Conservation (phyloP, 2,113 vertebrate genomes). For the Uropsilus gracilis region DNA sequence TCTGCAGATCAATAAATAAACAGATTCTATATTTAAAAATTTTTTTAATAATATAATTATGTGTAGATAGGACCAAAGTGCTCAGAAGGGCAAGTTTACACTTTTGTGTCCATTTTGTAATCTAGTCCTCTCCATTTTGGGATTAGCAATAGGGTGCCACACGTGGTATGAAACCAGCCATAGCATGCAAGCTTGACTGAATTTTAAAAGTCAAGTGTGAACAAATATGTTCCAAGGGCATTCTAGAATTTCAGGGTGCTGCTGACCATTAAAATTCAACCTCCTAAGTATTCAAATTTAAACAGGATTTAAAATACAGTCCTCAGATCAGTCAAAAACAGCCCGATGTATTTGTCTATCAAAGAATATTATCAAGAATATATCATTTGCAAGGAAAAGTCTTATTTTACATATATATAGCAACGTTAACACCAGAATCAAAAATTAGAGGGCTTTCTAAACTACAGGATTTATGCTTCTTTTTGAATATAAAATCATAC, state of each 20-base stretch:
- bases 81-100: background rate
- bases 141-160: constrained; percentile 57
- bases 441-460: constrained; percentile 42
- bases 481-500: constrained; percentile 38
- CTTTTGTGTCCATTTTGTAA: constrained; percentile 76
- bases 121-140: constrained; percentile 71
- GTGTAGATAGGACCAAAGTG: background rate
- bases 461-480: constrained; percentile 16
- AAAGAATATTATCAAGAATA: constrained; percentile 35
- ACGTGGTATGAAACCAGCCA: constrained; percentile 50
- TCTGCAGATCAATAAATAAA: background rate
- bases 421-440: constrained; percentile 7
- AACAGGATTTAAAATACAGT: background rate
- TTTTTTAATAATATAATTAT: constrained; percentile 48
- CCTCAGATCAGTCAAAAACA: constrained; percentile 34
- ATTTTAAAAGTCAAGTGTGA: constrained; percentile 68
- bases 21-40: background rate
- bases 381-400: constrained; percentile 42
- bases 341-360: background rate
- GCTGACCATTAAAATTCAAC: constrained; percentile 48
- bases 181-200: constrained; percentile 59
- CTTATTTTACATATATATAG: constrained; percentile 12
- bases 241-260: constrained; percentile 60
- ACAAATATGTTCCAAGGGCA: constrained; percentile 53
- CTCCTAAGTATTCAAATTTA: constrained; percentile 13